Percentiles rank a stretch among this genome's conserved stretches.
Conservation (phyloP, 2,797 vertebrate species). For the Moxostoma hubbsi region DNA sequence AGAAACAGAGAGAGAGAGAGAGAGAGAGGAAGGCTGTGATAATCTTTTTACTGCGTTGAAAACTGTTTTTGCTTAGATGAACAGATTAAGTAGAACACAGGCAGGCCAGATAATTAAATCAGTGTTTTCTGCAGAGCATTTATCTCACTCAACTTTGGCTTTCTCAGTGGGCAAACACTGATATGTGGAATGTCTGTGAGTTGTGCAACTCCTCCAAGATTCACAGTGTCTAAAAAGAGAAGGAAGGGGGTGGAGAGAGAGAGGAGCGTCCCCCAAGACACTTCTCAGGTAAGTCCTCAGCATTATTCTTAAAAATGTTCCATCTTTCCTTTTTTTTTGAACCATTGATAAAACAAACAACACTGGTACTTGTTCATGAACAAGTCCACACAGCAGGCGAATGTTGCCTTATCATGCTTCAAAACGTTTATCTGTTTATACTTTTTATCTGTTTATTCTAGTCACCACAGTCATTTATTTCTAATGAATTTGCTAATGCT, state of each 20-base stretch:
- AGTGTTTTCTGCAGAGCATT: conserved; percentile 49
- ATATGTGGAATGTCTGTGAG: conserved; percentile 63
- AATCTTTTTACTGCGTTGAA: conserved; percentile 62
- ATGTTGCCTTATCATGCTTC: background rate
- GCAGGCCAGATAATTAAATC: conserved; percentile 43
- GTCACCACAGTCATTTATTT: background rate
- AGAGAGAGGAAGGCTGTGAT: conserved; percentile 56
- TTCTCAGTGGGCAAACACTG: conserved; percentile 61
- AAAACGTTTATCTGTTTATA: background rate
- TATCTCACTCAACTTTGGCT: conserved; percentile 55
- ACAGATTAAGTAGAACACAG: conserved; percentile 43
- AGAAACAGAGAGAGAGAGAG: conserved; percentile 55
- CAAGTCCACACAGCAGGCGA: conserved; percentile 2
- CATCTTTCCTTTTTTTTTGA: background rate
- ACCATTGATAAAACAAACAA: conserved; percentile 28
- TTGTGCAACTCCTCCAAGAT: conserved; percentile 75
- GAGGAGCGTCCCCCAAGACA: conserved; percentile 53
- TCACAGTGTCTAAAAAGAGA: conserved; percentile 58
- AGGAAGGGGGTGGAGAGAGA: conserved; percentile 55
- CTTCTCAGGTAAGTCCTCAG: conserved; percentile 74
- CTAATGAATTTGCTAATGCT: background rate
- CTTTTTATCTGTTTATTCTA: background rate
- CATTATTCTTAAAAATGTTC: conserved; percentile 19
- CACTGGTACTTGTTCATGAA: conserved; percentile 8
- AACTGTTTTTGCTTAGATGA: conserved; percentile 64